Evolutionary conservation across 2,888 invertebrate species (phyloP).

Genomic region (Nephrotoma appendiculata): DNA sequence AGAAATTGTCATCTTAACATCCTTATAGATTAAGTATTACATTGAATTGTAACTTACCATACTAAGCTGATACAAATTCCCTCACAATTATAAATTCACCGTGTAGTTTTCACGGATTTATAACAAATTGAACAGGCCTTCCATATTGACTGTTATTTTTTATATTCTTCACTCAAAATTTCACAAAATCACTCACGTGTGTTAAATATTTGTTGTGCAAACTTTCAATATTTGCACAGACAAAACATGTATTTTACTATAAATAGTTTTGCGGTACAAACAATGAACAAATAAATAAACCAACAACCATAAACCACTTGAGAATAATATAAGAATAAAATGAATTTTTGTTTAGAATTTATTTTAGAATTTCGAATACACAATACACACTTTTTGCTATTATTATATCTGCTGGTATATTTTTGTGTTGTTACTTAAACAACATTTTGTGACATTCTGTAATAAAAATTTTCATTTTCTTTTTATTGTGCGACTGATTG

Average conservation of each 20-base stretch:
- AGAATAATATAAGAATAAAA: not conserved
- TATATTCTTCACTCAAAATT: not conserved
- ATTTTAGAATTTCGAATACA: not conserved
- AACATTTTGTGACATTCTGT: not conserved
- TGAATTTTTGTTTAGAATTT: not conserved
- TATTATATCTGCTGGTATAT: not conserved
- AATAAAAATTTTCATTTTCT: not conserved
- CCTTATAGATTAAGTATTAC: too few species aligned
- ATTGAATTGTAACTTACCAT: too few species aligned
- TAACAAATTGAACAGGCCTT: too few species aligned
- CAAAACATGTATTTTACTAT: too few species aligned
- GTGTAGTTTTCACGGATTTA: too few species aligned
- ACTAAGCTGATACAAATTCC: too few species aligned
- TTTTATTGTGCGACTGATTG: not conserved
- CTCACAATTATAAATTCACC: too few species aligned
- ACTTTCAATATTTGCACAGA: too few species aligned
- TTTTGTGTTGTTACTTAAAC: not conserved
- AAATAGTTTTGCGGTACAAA: not conserved
- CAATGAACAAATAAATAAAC: not conserved
- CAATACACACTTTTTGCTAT: not conserved
- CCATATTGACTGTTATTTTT: too few species aligned
- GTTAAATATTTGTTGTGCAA: too few species aligned
- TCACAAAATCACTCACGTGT: not conserved
- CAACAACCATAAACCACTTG: not conserved
- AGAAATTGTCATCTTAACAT: too few species aligned